Evolutionary conservation across 2,797 vertebrate genomes (phyloP), one percentile per base, ranked within the genome.

Genomic region (Psittacula echo): DNA sequence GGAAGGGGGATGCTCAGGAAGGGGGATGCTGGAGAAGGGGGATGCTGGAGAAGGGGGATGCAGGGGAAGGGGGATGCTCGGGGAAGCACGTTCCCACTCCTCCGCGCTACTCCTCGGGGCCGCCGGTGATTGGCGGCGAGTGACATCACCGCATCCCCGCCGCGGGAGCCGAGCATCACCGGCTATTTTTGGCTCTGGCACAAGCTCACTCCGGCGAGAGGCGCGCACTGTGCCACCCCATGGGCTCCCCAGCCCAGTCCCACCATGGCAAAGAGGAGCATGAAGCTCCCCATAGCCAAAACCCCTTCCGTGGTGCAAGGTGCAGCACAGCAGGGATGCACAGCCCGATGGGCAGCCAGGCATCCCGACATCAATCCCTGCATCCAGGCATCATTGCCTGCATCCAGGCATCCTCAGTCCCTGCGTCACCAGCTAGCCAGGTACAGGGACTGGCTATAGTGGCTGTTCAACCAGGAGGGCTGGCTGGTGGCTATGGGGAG

Each of bases 141-240:
- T 98, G 98, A 98, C 98, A 98, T 98, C 98, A 98, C 97, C 95
- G 96, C 96, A 97, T 96, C 98, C 97, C 98, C 96, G 96, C 97
- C 97, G 91, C 97, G 97, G 96, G 97, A 98, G 96, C 72, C 65
- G 87, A 97, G 96, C 97, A 98, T 97, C 97, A 97, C 95, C 89
- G 95, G 97, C 97, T 98, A 98, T 98, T 98, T 98, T 98, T 98
- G 98, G 98, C 97, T 97, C 96, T 53, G 81, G 96, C 92, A 96
- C 93, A 96, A 95, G 93, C 62, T 24, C 87, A 83, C 87, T 96
- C 96, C 96, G 89, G 97, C 91, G 45, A 93, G 87, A 94, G 87
- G 96, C 96, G 96, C 87, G 39, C 27, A 77, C 71, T 77, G 79
- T 89, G 84, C 71, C 74, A 84, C 95, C 93, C 82, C 79, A 75